A percentile compares a stretch with the other conserved stretches of the same genome.
Conservation (phyloP, 1,140 invertebrate genomes). For the Asobara japonica region DNA sequence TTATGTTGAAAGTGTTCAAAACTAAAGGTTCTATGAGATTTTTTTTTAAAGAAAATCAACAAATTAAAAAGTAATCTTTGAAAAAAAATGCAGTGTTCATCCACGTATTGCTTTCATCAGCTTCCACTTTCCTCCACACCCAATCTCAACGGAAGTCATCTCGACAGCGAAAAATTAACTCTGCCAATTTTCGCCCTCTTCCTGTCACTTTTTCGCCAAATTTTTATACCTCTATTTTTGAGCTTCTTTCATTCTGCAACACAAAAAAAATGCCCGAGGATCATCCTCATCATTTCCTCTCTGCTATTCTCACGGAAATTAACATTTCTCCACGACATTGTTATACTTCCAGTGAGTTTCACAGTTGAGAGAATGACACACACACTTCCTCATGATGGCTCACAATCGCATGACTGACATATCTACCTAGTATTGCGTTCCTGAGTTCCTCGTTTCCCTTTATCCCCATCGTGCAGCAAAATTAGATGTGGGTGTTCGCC, state of each 20-base stretch:
- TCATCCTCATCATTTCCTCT: constrained; percentile 24
- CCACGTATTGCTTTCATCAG: not conserved
- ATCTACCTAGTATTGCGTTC: not conserved
- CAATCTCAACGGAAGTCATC: not conserved
- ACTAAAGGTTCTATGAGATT: too few relatives aligned
- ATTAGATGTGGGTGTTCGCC: not conserved
- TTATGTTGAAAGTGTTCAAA: too few relatives aligned
- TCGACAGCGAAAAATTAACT: constrained; percentile 5
- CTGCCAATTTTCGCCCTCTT: constrained; percentile 1
- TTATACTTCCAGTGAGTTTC: not conserved
- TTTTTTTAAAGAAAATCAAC: too few relatives aligned
- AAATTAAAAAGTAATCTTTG: too few relatives aligned
- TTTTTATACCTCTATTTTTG: not conserved
- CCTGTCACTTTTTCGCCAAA: not conserved
- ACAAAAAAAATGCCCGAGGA: constrained; percentile 4
- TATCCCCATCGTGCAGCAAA: not conserved
- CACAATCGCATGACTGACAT: constrained; percentile 1
- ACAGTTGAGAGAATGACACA: not conserved
- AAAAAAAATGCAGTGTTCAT: not conserved
- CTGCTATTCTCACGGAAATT: constrained; percentile 26
- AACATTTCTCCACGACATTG: constrained; percentile 13
- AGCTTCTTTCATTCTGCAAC: not conserved
- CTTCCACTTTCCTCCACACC: not conserved
- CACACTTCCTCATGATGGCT: not conserved
- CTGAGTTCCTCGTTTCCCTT: not conserved